Base-by-base conservation (phyloP, 2,113 vertebrate genomes). In the Saguinus imperator region DNA sequence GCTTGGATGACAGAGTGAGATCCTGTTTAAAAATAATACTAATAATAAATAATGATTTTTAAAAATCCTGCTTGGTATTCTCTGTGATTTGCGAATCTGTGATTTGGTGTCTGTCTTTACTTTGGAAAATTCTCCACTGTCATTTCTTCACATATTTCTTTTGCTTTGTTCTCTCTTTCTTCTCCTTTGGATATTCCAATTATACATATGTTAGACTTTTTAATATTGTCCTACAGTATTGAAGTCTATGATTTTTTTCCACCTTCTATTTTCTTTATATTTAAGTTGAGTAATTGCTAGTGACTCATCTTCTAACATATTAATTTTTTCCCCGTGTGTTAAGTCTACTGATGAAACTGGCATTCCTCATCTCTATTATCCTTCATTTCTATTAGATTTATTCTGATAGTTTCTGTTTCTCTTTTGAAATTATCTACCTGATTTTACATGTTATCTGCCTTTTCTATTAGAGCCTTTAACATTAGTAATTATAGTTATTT, bases 21-120 rank as follows among this genome's bases (percentile, higher is more conserved):
- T 27, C 55, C 20, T 48, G 72, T 23, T 76, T 14, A 50, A 50
- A 77, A 18, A 0, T n/a, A n/a, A 32, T 48, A 45, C 37, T 64
- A 64, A 29, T 32, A 64, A 64, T 14, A 64, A 64, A 14, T 14
- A 14, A 29, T 29, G 29, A 64, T 6, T 64, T 64, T 64, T 14
- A 64, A 29, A 64, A 64, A 29, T 76, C 7, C 32, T 88, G 4
- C 11, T 45, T 86, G 29, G 1, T 93, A 1, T 93, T 90, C 32
- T 52, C 21, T 52, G 27, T 43, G 17, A 7, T 50, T 57, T 25
- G 45, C 77, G 55, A 4, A 58, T 58, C 16, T 58, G 14, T 93
- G 16, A 66, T 70, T 96, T 93, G 12, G 14, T 84, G 72, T 86
- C 82, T 88, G 29, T 70, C 40, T 21, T 96, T 91, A 77, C 43